Evolutionary conservation across 1,140 invertebrate genomes (phyloP).

Genomic region (Neomicropteryx cornuta): DNA sequence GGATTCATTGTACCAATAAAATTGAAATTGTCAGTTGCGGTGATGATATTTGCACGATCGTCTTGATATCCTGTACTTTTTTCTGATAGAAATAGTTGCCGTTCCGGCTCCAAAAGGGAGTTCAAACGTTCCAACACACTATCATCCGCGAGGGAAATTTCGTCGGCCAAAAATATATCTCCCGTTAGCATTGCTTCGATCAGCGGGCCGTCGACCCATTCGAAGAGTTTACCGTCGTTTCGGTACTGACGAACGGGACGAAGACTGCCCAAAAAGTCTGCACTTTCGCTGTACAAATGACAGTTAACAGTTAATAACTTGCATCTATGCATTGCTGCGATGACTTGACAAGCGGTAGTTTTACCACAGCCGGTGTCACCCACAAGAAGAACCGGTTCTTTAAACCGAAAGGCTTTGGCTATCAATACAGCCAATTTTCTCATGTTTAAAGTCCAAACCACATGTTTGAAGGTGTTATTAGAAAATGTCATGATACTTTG

Average conservation of each 20-base stretch:
- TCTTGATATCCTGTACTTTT: conserved; percentile 50
- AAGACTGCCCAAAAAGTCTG: conserved; percentile 94
- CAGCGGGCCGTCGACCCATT: conserved; percentile 96
- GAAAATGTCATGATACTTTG: conserved; percentile 48
- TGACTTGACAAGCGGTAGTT: conserved; percentile 90
- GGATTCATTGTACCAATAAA: conserved; percentile 99
- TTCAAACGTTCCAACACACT: conserved; percentile 97
- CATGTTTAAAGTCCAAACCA: conserved; percentile 93
- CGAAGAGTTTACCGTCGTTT: conserved; percentile 64
- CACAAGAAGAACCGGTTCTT: conserved; percentile 91
- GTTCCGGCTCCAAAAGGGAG: conserved; percentile 90
- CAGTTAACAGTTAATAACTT: conserved; percentile 83
- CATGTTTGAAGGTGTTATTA: conserved; percentile 54
- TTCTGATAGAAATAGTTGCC: conserved; percentile 83
- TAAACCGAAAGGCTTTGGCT: conserved; percentile 78
- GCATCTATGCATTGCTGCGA: conserved; percentile 55
- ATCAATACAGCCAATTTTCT: conserved; percentile 85
- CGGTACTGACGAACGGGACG: conserved; percentile 71
- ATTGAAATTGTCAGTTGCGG: conserved; percentile 70
- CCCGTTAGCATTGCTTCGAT: conserved; percentile 85
- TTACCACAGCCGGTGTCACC: conserved; percentile 99
- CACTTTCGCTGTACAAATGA: conserved; percentile 97
- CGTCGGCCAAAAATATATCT: conserved; percentile 87
- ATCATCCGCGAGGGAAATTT: conserved; percentile 98
- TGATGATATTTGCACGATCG: conserved; percentile 48